These are phyloP conservation scores for Hippocampus guttulatus DNA, from an alignment of 2,113 vertebrate genomes.

Conservation along the genomic window DNA sequence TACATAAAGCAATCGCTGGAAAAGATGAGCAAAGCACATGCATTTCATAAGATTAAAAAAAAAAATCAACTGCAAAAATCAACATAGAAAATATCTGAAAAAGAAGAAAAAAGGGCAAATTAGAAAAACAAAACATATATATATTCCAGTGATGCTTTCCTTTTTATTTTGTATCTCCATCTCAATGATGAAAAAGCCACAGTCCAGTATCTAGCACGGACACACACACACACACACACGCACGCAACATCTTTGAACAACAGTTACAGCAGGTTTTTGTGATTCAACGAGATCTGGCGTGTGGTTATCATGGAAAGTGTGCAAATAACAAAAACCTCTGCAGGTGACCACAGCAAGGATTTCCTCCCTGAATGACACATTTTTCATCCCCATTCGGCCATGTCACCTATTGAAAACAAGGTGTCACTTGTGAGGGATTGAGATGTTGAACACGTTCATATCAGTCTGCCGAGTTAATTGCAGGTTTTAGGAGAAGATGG, in stretches of 20 bases:
- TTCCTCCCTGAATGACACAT: background rate
- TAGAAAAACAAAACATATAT: slow-evolving; percentile 19
- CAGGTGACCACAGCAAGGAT: background rate
- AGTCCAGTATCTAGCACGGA: slow-evolving; percentile 8
- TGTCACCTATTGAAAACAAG: background rate
- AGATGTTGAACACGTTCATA: slow-evolving; percentile 16
- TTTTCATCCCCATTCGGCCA: background rate
- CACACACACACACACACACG: background rate
- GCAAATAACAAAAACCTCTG: background rate
- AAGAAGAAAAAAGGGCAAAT: slow-evolving; percentile 41
- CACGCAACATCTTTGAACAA: background rate
- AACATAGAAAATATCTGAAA: slow-evolving; percentile 59
- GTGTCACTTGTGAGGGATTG: background rate
- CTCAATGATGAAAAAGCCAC: background rate
- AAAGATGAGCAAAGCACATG: slow-evolving; percentile 16
- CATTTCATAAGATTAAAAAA: slow-evolving; percentile 69
- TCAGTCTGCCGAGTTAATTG: too few species aligned
- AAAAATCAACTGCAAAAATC: slow-evolving; percentile 70
- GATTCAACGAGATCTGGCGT: too few species aligned
- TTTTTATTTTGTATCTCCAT: background rate
- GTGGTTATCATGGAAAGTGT: background rate
- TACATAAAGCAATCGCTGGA: slow-evolving; percentile 43
- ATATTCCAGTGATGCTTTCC: slow-evolving; percentile 53
- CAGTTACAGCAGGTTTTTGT: slow-evolving; percentile 1
- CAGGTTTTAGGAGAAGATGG: background rate